A percentile compares a stretch with the other conserved stretches of the same genome.
These are phyloP conservation scores for Epinephelus cyanopodus DNA, from an alignment of 2,113 vertebrate genomes.

Conservation along the genomic window DNA sequence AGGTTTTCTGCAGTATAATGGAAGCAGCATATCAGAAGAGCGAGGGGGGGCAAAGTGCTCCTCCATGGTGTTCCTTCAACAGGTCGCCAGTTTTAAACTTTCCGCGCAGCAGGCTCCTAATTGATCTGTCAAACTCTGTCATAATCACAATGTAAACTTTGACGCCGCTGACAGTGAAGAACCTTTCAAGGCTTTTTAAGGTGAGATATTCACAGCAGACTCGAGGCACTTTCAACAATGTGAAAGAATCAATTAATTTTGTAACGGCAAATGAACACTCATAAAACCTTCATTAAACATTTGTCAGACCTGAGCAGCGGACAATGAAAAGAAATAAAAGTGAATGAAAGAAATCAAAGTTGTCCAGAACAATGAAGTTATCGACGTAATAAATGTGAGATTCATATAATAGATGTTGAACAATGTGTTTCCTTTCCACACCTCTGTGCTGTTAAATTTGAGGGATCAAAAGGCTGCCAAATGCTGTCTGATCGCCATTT, in stretches of 20 bases:
- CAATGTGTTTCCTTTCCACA: conserved; percentile 2
- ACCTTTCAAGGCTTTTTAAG: conserved; percentile 26
- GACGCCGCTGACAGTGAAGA: conserved; percentile 1
- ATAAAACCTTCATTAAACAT: conserved; percentile 19
- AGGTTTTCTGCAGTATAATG: not conserved
- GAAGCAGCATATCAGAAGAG: not conserved
- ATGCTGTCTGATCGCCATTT: conserved; percentile 30
- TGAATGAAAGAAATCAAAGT: conserved; percentile 28
- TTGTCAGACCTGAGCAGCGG: not conserved
- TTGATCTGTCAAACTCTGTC: conserved; percentile 52
- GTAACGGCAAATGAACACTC: conserved; percentile 16
- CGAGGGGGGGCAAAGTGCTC: not conserved
- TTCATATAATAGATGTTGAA: conserved; percentile 43
- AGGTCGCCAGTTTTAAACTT: conserved; percentile 18
- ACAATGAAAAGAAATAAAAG: conserved; percentile 15
- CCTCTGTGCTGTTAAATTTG: conserved; percentile 5
- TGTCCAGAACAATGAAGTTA: conserved; percentile 30
- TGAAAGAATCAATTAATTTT: conserved; percentile 24
- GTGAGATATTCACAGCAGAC: conserved; percentile 28
- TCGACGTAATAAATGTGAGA: conserved; percentile 25
- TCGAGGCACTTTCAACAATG: not conserved
- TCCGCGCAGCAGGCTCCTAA: conserved; percentile 32
- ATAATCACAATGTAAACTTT: conserved; percentile 40
- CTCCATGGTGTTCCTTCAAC: conserved; percentile 25
- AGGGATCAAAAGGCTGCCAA: conserved; percentile 43